Percentiles rank a stretch among this genome's conserved stretches.
Conservation (phyloP, 2,888 invertebrate species). For the Leptinotarsa peninsularis region DNA sequence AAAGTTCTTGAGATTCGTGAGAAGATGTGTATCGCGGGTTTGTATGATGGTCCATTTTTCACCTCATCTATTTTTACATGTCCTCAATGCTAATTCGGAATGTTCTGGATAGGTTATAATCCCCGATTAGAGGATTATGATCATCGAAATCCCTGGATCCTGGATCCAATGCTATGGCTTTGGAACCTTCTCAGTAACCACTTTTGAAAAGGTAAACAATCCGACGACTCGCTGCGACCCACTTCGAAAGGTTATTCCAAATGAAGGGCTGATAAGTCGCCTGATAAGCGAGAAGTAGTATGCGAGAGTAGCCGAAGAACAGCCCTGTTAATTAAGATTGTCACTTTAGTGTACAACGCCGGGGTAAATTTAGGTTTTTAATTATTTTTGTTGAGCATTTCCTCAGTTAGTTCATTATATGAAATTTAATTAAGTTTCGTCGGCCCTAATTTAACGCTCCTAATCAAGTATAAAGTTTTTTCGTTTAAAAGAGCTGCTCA, state of each 20-base stretch:
- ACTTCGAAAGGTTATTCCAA: constrained; percentile 37
- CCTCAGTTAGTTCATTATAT: constrained; percentile 69
- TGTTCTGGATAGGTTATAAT: too few relatives aligned
- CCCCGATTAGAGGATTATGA: too few relatives aligned
- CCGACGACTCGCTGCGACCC: constrained; percentile 8
- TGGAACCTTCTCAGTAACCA: not conserved
- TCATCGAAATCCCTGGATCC: not conserved
- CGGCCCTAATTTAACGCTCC: constrained; percentile 69
- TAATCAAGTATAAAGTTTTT: constrained; percentile 69
- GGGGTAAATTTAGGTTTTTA: constrained; percentile 68
- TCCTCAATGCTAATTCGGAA: too few relatives aligned
- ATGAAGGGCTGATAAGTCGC: constrained; percentile 60
- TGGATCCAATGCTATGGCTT: not conserved
- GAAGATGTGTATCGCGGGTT: too few relatives aligned
- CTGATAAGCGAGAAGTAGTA: constrained; percentile 61
- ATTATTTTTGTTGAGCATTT: constrained; percentile 69
- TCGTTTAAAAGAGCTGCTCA: constrained; percentile 62
- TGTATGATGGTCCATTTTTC: too few relatives aligned
- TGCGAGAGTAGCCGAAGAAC: constrained; percentile 63
- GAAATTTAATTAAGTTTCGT: constrained; percentile 69
- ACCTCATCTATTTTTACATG: too few relatives aligned
- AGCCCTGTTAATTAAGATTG: constrained; percentile 68
- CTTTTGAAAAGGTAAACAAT: constrained; percentile 16
- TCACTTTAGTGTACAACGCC: constrained; percentile 66
- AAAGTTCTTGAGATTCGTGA: too few relatives aligned